phyloP scores from a whole-genome alignment of 2,888 invertebrate species.

The Amblyjoppa fuscipennis region DNA sequence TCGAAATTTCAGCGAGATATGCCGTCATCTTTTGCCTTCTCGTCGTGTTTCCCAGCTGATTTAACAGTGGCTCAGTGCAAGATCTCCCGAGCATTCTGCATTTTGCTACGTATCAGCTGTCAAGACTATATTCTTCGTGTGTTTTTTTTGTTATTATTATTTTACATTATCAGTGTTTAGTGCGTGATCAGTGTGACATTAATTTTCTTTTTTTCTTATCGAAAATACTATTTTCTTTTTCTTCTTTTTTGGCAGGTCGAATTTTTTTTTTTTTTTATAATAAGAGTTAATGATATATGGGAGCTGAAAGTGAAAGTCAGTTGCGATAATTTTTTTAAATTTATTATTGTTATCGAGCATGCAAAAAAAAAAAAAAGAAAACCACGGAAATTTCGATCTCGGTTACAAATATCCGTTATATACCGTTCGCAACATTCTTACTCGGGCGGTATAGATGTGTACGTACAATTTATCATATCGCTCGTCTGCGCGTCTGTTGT shows the following conservation, averaged over 20 bases:
- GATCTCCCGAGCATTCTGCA: no score
- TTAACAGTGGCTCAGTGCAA: no score
- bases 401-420: neutral
- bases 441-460: neutral
- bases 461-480: slow-evolving; percentile 16
- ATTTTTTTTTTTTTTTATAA: no score
- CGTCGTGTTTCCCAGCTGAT: no score
- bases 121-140: no score
- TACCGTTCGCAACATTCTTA: neutral
- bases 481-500: slow-evolving; percentile 20
- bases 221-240: neutral
- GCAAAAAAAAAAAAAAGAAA: neutral
- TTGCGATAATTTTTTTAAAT: neutral
- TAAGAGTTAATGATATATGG: no score
- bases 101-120: no score
- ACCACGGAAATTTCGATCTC: neutral
- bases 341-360: neutral
- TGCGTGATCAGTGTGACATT: neutral
- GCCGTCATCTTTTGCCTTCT: no score
- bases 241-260: slow-evolving; percentile 24
- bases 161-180: no score
- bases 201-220: neutral
- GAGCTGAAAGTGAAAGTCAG: no score
- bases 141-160: no score
- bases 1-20: no score